Evolutionary conservation across 2,797 vertebrate species (phyloP).

Genomic region (Enteromius paludinosus): DNA sequence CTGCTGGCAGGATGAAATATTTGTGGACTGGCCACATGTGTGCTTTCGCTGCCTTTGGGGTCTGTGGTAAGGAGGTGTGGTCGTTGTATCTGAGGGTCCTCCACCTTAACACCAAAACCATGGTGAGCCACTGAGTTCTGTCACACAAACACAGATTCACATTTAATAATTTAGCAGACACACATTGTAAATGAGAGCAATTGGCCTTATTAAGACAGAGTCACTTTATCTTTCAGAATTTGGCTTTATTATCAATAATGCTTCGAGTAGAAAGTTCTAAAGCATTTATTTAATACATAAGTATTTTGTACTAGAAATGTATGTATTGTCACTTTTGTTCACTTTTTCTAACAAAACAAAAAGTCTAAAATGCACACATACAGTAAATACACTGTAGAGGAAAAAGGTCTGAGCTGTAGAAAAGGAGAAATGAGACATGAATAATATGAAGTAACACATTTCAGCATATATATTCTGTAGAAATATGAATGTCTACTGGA

Average conservation of each 20-base stretch:
- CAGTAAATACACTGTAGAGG: neutral
- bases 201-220: neutral
- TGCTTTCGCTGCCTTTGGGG: conserved; percentile 90
- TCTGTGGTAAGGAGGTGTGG: conserved; percentile 89
- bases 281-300: neutral
- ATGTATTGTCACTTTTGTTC: neutral
- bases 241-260: neutral
- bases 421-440: neutral
- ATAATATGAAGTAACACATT: neutral
- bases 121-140: conserved; percentile 66
- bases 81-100: conserved; percentile 78
- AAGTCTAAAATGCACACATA: neutral
- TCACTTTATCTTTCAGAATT: neutral
- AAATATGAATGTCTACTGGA: neutral
- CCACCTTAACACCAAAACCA: conserved; percentile 80
- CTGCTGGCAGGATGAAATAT: conserved; percentile 91
- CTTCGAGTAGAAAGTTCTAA: neutral
- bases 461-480: neutral
- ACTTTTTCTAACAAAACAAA: neutral
- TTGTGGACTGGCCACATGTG: conserved; percentile 98
- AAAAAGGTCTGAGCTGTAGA: neutral
- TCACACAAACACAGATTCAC: neutral
- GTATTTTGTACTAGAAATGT: neutral
- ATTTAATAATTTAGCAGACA: neutral
- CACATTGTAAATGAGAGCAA: neutral